A percentile compares a stretch with the other conserved stretches of the same genome.
These are phyloP conservation scores for Caligus rogercresseyi DNA, from an alignment of 1,140 invertebrate species.

Conservation along the genomic window DNA sequence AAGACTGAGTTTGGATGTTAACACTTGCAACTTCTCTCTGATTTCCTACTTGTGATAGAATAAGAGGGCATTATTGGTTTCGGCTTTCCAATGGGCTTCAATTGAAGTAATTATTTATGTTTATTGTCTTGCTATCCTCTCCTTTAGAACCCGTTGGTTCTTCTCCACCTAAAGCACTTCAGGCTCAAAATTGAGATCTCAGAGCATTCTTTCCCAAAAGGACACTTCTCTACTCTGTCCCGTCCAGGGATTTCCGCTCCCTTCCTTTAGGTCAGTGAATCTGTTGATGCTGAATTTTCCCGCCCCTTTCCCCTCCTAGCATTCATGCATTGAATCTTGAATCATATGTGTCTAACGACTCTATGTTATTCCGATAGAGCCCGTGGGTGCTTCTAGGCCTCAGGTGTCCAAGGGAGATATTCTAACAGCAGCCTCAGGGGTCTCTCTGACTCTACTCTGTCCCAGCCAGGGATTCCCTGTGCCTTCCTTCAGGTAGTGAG, in stretches of 20 bases:
- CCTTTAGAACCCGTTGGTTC: constrained; percentile 21
- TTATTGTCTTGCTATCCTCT: no score
- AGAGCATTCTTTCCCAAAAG: neutral
- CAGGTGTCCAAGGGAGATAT: neutral
- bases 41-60: no score
- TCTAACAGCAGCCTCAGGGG: neutral
- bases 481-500: constrained; percentile 38
- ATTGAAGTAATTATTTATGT: no score
- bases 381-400: constrained; percentile 5
- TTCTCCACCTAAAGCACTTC: constrained; percentile 14
- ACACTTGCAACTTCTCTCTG: no score
- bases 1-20: no score
- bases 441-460: constrained; percentile 16
- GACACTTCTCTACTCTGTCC: constrained; percentile 19
- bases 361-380: constrained; percentile 2
- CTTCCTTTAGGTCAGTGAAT: constrained; percentile 21
- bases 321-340: neutral
- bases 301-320: neutral
- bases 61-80: no score
- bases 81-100: no score
- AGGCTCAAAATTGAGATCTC: constrained; percentile 17
- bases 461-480: constrained; percentile 52
- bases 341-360: neutral
- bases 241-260: constrained; percentile 21
- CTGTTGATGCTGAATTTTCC: neutral